A percentile compares a stretch with the other conserved stretches of the same genome.
Evolutionary conservation across 2,797 vertebrate genomes (phyloP).

Genomic region (Danio choprae): DNA sequence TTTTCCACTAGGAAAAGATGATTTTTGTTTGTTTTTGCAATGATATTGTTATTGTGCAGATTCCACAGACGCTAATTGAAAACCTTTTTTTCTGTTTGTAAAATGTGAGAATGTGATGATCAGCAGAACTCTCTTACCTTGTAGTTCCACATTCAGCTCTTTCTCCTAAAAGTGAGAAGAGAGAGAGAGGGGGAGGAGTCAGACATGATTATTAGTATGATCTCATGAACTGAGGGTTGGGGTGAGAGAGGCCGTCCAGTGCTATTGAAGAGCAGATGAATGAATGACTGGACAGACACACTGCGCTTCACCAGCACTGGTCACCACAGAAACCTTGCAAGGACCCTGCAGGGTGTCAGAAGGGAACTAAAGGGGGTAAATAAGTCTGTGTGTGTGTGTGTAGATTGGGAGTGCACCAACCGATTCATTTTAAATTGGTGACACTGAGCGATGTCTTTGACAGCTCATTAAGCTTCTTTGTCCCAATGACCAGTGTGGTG

Average conservation of each 20-base stretch:
- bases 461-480: slow-evolving; percentile 74
- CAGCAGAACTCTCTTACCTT: slow-evolving; percentile 81
- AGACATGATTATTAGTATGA: slow-evolving; percentile 51
- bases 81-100: background rate
- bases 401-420: slow-evolving; percentile 17
- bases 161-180: slow-evolving; percentile 82
- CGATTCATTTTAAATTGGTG: slow-evolving; percentile 51
- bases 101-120: background rate
- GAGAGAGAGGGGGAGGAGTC: slow-evolving; percentile 57
- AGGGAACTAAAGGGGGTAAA: slow-evolving; percentile 53
- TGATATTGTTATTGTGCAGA: background rate
- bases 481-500: slow-evolving; percentile 53
- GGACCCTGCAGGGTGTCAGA: slow-evolving; percentile 64
- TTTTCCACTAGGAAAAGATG: background rate
- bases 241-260: slow-evolving; percentile 67
- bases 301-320: slow-evolving; percentile 65
- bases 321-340: slow-evolving; percentile 68
- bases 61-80: background rate
- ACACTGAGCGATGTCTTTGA: slow-evolving; percentile 69
- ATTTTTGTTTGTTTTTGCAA: background rate
- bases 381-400: slow-evolving; percentile 36
- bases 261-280: slow-evolving; percentile 72
- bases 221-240: slow-evolving; percentile 57
- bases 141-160: slow-evolving; percentile 96
- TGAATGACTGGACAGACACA: slow-evolving; percentile 70